Evolutionary conservation across 2,113 vertebrate genomes (phyloP), one percentile per base, ranked within the genome.

Genomic region (Microcebus griseorufus): DNA sequence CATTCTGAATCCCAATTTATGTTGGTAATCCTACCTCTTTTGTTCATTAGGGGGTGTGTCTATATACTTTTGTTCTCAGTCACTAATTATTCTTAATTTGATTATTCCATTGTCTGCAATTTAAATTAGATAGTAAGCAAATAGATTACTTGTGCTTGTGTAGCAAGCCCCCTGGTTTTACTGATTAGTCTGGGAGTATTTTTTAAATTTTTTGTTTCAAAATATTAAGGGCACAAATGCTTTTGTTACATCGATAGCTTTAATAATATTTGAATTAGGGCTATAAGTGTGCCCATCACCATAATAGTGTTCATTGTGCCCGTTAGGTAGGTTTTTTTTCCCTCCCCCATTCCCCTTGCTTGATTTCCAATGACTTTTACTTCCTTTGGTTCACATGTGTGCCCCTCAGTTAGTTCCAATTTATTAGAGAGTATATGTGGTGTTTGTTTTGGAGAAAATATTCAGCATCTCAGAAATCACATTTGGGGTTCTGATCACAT

Each of bases 71-170:
- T 93, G 9, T 88, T 85, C 32, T 88, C 37, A 91, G 65, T 67
- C 51, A 85, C 27, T 86, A 32, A 95, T 91, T 86, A 32, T 96
- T 91, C 83, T 97, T 90, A 72, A 88, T 90, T 96, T 91, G 42
- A 11, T 80, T 64, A 62, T 69, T 88, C 58, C 9, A 55, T 79
- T 42, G 5, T 88, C 45, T 88, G 20, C 6, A 93, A 88, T 65
- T 88, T 65, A 90, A 78, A 48, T 84, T 76, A 87, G 13, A 58
- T 73, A 45, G 6, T 83, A 5, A 14, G 29, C 1, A 95, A 90
- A 62, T 55, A 90, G 45, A 81, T 90, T 65, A 45, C 37, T 78
- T 27, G 32, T 93, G 62, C 6, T 82, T 34, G 2, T 76, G 60
- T 12, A 32, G 67, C 0, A 14, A 48, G 9, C 4, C 27, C 37